Conservation (phyloP, 2,113 vertebrate genomes). For the Lasiurus borealis region DNA sequence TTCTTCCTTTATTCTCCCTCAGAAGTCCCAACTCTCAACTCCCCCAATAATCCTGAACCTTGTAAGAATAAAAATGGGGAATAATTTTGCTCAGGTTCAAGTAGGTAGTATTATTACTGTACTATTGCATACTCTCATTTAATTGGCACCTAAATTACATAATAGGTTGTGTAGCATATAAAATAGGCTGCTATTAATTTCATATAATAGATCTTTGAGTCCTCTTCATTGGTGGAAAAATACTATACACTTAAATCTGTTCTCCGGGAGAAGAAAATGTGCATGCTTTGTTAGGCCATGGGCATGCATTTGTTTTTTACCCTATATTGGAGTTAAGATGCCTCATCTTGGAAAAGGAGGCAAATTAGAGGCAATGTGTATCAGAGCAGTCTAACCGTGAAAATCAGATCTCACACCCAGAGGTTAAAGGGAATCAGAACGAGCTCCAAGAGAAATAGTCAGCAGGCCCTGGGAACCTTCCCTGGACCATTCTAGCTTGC, state of each 20-base stretch:
- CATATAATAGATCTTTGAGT: neutral
- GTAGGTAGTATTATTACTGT: slow-evolving; percentile 41
- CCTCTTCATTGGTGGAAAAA: neutral
- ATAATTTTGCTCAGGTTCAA: slow-evolving; percentile 42
- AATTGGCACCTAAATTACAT: slow-evolving; percentile 46
- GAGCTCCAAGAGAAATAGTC: neutral
- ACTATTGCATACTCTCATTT: slow-evolving; percentile 50
- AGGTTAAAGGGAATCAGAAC: slow-evolving; percentile 22
- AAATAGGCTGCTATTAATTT: neutral
- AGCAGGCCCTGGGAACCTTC: neutral
- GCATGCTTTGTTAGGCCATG: neutral
- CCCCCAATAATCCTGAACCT: slow-evolving; percentile 21
- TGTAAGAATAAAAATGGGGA: slow-evolving; percentile 3
- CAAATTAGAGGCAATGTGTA: neutral
- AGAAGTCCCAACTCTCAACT: neutral
- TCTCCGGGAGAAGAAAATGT: neutral
- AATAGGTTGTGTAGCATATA: neutral
- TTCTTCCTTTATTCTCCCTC: neutral
- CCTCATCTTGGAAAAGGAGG: slow-evolving; percentile 36
- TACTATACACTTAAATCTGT: neutral
- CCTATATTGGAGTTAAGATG: neutral
- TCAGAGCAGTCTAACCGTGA: neutral
- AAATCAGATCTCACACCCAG: neutral
- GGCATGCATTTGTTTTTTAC: neutral
- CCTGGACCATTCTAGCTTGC: neutral